Evolutionary conservation across 2,113 vertebrate species (phyloP), one percentile per base, ranked within the genome.

Genomic region (Salvelinus alpinus): DNA sequence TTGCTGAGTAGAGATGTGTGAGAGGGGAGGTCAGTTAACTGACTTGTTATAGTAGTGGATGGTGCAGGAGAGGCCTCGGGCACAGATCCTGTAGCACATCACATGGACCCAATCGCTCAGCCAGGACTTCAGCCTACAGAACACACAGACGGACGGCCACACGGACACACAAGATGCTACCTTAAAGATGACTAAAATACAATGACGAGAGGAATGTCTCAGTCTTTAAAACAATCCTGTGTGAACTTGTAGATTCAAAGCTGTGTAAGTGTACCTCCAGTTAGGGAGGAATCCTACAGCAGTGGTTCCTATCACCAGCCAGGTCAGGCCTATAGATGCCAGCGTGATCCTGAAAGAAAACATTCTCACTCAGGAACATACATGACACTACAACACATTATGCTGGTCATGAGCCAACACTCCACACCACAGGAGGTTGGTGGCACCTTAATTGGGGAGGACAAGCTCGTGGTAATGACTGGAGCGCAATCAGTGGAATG

Each of bases 41-140:
- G 78, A 99, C 98, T 93, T 96, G 92, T 97, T 96, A 78, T 99
- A 96, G 65, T 98, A 99, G 75, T n/a, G 84, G 80, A 99, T 96
- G 3, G 95, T 91, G 5, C 97, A 97, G 34, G 97, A 99, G 31
- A 99, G 94, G 8, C 97, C 94, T 64, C 97, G 91, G 67, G 97
- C 96, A 60, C 96, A 96, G 90, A 99, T 98, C 65, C 97, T 94
- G 83, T 96, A 99, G 85, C 97, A 97, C 0, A 96, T 97, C 64
- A 99, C 91, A 75, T 99, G 98, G n/a, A 98, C 96, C 79, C 95
- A 86, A 48, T 98, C 96, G 7, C 97, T 99, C 70, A 99, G 90
- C 88, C 95, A 94, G 80, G 78, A 89, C 91, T 97, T 99, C 60
- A 95, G 25, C 51, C 98, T 99, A 65, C 87, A 85, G 85, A 54